Evolutionary conservation across 2,113 vertebrate species (phyloP).

Genomic region (Solea solea): DNA sequence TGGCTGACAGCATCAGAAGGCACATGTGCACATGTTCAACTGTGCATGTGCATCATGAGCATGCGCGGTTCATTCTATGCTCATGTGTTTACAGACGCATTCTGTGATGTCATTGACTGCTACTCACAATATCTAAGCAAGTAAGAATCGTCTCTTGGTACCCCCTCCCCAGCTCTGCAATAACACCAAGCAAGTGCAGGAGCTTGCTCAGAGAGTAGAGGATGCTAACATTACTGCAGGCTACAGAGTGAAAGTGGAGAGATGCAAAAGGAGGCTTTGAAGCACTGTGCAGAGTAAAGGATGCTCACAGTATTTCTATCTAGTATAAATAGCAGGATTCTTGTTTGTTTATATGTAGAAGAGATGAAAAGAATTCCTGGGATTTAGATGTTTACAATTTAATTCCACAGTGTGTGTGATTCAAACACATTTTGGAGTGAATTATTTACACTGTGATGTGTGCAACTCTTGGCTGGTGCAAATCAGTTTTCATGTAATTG

Average conservation of each 20-base stretch:
- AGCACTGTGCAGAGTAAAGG: not conserved
- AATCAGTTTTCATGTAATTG: conserved; percentile 31
- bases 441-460: conserved; percentile 8
- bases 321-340: conserved; percentile 53
- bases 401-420: conserved; percentile 8
- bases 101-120: conserved; percentile 76
- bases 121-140: conserved; percentile 66
- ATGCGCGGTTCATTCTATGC: conserved; percentile 11
- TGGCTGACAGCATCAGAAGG: conserved; percentile 5
- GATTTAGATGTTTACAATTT: conserved; percentile 9
- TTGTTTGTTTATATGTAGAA: conserved; percentile 40
- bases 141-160: conserved; percentile 61
- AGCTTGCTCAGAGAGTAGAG: conserved; percentile 52
- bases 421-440: conserved; percentile 2
- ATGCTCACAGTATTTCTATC: conserved; percentile 37
- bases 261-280: conserved; percentile 14
- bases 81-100: conserved; percentile 32
- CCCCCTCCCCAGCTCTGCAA: conserved; percentile 56
- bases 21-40: not conserved
- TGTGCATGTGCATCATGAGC: conserved; percentile 4
- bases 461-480: conserved; percentile 29
- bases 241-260: conserved; percentile 14
- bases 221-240: conserved; percentile 47
- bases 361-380: not conserved
- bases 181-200: conserved; percentile 59